Percentiles rank a stretch among this genome's conserved stretches.
Conservation (phyloP, 2,888 invertebrate genomes). For the Nymphalis urticae region DNA sequence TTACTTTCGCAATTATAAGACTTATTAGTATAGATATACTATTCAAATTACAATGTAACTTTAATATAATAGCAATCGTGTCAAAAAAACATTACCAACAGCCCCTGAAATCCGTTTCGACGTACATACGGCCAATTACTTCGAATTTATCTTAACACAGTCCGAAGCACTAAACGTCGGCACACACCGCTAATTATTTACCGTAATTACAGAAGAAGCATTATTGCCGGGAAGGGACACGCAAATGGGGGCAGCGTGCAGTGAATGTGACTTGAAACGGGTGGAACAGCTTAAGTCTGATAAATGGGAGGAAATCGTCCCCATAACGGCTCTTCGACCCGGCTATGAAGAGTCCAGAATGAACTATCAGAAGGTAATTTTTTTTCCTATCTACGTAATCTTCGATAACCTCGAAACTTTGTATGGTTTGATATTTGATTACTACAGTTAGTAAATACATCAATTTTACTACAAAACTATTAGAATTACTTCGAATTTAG, state of each 20-base stretch:
- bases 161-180: slow-evolving; percentile 2
- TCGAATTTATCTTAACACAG: slow-evolving; percentile 12
- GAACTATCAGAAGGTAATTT: slow-evolving; percentile 77
- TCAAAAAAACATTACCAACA: too few species aligned
- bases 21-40: too few species aligned
- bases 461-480: background rate
- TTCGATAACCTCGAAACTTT: background rate
- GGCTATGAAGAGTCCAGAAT: slow-evolving; percentile 82
- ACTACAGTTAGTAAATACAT: background rate
- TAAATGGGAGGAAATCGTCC: slow-evolving; percentile 82
- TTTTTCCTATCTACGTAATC: slow-evolving; percentile 6
- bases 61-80: too few species aligned
- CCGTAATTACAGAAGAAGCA: slow-evolving; percentile 65
- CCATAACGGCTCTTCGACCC: slow-evolving; percentile 75
- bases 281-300: slow-evolving; percentile 71
- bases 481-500: too few species aligned
- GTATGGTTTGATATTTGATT: background rate
- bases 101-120: background rate
- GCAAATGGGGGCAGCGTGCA: slow-evolving; percentile 77
- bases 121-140: slow-evolving; percentile 5
- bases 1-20: too few species aligned
- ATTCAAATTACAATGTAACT: too few species aligned
- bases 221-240: slow-evolving; percentile 68
- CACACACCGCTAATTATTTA: slow-evolving; percentile 33
- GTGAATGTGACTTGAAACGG: slow-evolving; percentile 65